Conservation (phyloP, 30 jellyfish, hydroid and myxozoan genomes). For the Rhopilema esculentum region DNA sequence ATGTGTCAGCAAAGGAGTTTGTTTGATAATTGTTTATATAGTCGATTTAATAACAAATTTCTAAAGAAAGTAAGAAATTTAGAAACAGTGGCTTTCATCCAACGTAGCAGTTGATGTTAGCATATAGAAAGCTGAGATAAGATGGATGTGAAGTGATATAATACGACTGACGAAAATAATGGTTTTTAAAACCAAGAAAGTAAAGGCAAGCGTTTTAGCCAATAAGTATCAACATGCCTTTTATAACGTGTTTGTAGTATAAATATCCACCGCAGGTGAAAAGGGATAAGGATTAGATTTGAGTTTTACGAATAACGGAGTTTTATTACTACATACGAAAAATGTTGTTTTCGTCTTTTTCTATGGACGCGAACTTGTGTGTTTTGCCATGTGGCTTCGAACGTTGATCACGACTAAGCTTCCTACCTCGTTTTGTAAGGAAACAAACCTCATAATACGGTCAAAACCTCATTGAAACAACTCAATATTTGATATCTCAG, state of each 20-base stretch:
- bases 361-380: neutral
- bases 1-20: neutral
- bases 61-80: neutral
- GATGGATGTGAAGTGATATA: neutral
- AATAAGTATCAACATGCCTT: neutral
- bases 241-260: neutral
- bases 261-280: neutral
- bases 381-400: neutral
- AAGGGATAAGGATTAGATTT: neutral
- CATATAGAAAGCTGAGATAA: neutral
- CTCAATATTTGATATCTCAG: too few species aligned
- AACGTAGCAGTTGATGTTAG: neutral
- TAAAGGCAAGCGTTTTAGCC: neutral
- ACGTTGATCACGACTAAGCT: neutral
- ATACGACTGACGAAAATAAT: neutral
- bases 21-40: neutral
- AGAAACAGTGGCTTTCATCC: neutral
- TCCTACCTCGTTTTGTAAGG: neutral
- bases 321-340: neutral
- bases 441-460: neutral
- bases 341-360: neutral
- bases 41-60: neutral
- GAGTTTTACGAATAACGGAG: neutral
- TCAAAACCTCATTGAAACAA: neutral
- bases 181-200: neutral